Evolutionary conservation across 2,888 invertebrate genomes (phyloP).

Genomic region (Apotomis turbidana): DNA sequence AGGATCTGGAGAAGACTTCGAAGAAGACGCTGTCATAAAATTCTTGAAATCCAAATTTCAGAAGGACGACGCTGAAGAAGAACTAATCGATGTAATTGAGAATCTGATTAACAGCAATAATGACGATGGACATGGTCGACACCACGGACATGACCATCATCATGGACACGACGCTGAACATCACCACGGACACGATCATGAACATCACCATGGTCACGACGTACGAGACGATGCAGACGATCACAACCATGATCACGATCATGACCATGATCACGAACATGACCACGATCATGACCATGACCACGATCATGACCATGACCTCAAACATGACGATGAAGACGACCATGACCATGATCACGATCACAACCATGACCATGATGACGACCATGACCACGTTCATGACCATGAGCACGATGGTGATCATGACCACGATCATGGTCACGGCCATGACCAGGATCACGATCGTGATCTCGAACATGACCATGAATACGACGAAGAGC

Average conservation of each 20-base stretch:
- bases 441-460: no score
- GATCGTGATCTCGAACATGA: conserved; percentile 9
- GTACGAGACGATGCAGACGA: background rate
- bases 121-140: background rate
- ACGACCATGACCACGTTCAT: no score
- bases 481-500: conserved; percentile 44
- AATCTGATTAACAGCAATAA: conserved; percentile 18
- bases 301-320: no score
- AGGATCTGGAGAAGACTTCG: conserved; percentile 20
- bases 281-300: no score
- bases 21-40: conserved; percentile 6
- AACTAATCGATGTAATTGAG: conserved; percentile 13
- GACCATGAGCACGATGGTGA: no score
- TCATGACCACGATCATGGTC: no score
- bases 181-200: conserved; percentile 20
- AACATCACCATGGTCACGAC: background rate
- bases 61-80: conserved; percentile 25
- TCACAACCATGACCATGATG: no score
- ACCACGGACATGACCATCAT: background rate
- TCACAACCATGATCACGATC: no score
- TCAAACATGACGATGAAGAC: conserved; percentile 43
- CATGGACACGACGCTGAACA: background rate
- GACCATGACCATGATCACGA: conserved; percentile 44
- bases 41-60: conserved; percentile 29
- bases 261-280: no score